phyloP scores from a whole-genome alignment of 2,888 invertebrate species.

The Tetragonisca angustula region DNA sequence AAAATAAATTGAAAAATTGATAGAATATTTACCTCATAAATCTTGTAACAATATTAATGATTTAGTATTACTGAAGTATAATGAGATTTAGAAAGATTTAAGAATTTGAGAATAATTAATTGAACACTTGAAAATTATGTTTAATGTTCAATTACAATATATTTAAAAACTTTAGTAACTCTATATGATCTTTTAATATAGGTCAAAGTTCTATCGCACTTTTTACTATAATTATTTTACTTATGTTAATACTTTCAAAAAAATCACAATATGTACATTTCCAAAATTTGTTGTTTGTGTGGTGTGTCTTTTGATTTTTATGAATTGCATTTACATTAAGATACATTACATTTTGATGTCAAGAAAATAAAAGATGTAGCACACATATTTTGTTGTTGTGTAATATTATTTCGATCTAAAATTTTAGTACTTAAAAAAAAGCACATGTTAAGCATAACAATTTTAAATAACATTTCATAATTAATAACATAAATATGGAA shows the following conservation, averaged over 20 bases:
- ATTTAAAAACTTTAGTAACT: slow-evolving; percentile 33
- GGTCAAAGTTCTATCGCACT: slow-evolving; percentile 13
- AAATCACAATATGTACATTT: slow-evolving; percentile 49
- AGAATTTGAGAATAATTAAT: slow-evolving; percentile 21
- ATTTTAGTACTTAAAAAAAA: slow-evolving; percentile 40
- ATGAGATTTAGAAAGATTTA: slow-evolving; percentile 20
- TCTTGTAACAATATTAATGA: slow-evolving; percentile 24
- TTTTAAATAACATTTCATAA: slow-evolving; percentile 18
- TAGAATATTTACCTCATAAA: slow-evolving; percentile 42
- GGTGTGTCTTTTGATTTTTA: slow-evolving; percentile 34
- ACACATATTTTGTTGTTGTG: slow-evolving; percentile 24
- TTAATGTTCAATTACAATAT: slow-evolving; percentile 65
- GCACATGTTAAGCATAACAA: slow-evolving; percentile 2
- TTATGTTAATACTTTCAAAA: slow-evolving; percentile 60
- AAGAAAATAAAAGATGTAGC: slow-evolving; percentile 24
- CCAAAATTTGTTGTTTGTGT: slow-evolving; percentile 40
- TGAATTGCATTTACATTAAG: slow-evolving; percentile 34
- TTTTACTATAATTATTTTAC: slow-evolving; percentile 40
- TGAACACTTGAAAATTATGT: slow-evolving; percentile 69
- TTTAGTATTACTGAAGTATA: slow-evolving; percentile 31
- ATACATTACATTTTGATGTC: slow-evolving; percentile 35
- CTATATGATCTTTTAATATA: slow-evolving; percentile 13
- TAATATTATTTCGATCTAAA: slow-evolving; percentile 33
- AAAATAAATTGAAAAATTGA: slow-evolving; percentile 27
- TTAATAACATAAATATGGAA: slow-evolving; percentile 24